Percentiles rank a stretch among this genome's conserved stretches.
Conservation (phyloP, 1,140 invertebrate genomes). For the Aphaenogaster ashmeadi region DNA sequence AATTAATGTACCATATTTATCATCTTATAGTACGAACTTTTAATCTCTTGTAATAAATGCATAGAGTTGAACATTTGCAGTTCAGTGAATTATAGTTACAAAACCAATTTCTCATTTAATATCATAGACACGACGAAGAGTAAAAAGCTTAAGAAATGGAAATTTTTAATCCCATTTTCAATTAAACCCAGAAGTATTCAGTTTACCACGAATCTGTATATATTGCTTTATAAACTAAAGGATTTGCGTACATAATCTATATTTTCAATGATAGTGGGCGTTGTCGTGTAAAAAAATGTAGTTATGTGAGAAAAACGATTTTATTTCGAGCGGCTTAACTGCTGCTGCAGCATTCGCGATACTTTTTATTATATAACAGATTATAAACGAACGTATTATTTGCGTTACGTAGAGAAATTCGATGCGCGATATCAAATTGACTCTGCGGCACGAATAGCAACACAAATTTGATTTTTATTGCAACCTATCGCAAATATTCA, state of each 20-base stretch:
- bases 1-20: not conserved
- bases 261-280: constrained; percentile 38
- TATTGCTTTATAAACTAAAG: constrained; percentile 23
- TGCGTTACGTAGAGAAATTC: constrained; percentile 35
- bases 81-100: not conserved
- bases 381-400: constrained; percentile 50
- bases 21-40: not conserved
- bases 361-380: constrained; percentile 40
- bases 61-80: not conserved
- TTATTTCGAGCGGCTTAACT: constrained; percentile 47
- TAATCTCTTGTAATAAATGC: not conserved
- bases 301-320: constrained; percentile 37
- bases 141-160: constrained; percentile 17
- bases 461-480: constrained; percentile 35
- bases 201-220: not conserved
- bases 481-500: not conserved
- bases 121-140: not conserved
- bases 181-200: constrained; percentile 39
- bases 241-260: constrained; percentile 48
- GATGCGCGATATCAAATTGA: constrained; percentile 42
- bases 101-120: constrained; percentile 20
- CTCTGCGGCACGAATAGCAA: not conserved
- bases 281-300: constrained; percentile 22
- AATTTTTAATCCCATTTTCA: constrained; percentile 36
- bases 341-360: not conserved